Evolutionary conservation across 2,113 vertebrate genomes (phyloP).

Genomic region (Aptenodytes patagonicus): DNA sequence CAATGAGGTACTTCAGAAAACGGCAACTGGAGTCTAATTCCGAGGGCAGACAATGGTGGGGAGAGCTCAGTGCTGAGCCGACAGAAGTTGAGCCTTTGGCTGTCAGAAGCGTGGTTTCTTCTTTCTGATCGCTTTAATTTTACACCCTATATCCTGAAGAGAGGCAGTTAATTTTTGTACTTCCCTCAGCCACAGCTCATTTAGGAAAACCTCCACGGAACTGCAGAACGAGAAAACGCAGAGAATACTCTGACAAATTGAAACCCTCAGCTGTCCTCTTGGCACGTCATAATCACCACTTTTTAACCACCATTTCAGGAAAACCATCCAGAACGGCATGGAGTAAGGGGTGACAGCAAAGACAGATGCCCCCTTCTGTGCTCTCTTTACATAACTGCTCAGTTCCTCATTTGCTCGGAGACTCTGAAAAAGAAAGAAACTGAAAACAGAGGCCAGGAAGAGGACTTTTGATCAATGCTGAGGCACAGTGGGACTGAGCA

Average conservation of each 20-base stretch:
- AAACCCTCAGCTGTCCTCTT: background rate
- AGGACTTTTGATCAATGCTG: background rate
- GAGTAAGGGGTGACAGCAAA: background rate
- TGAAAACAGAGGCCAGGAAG: background rate
- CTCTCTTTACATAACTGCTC: background rate
- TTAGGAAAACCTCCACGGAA: background rate
- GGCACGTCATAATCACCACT: background rate
- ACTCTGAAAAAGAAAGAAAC: background rate
- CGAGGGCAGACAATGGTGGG: slow-evolving; percentile 22
- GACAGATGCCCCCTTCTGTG: background rate
- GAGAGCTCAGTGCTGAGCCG: background rate
- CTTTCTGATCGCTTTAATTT: slow-evolving; percentile 57
- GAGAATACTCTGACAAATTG: background rate
- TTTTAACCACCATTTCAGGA: background rate
- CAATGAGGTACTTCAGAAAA: slow-evolving; percentile 50
- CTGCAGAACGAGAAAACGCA: background rate
- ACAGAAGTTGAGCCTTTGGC: slow-evolving; percentile 45
- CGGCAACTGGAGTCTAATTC: slow-evolving; percentile 22
- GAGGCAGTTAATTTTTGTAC: slow-evolving; percentile 44
- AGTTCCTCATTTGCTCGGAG: background rate
- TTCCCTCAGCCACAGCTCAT: slow-evolving; percentile 31
- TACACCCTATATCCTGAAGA: slow-evolving; percentile 39
- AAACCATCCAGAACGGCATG: background rate
- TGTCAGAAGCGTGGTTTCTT: background rate
- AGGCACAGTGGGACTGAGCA: background rate